phyloP scores from a whole-genome alignment of 2,797 vertebrate species.

The Myotis daubentonii region DNA sequence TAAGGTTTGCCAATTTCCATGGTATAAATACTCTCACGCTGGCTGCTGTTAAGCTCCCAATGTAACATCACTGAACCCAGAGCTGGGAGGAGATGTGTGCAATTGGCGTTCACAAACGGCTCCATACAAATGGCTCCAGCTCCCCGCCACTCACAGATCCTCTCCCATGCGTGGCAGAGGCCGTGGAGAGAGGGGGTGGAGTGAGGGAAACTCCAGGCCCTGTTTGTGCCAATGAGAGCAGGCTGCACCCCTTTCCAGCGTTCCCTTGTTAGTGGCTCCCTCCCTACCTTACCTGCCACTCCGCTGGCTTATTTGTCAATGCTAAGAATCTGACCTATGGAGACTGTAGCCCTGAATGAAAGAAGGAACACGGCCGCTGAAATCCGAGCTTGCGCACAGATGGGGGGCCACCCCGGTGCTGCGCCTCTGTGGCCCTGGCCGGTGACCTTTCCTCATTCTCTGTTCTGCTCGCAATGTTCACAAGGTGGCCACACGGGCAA shows the following conservation, averaged over 20 bases:
- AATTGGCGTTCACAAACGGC: not conserved
- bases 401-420: not conserved
- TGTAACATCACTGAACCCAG: not conserved
- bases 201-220: not conserved
- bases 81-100: not conserved
- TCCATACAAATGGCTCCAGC: not conserved
- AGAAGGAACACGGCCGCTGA: not conserved
- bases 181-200: not conserved
- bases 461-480: constrained; percentile 13
- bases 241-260: not conserved
- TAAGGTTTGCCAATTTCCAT: not conserved
- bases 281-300: not conserved
- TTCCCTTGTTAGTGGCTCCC: not conserved
- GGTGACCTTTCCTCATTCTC: not conserved
- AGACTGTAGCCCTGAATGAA: not conserved
- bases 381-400: constrained; percentile 42
- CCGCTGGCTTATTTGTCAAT: not conserved
- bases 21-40: not conserved
- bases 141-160: not conserved
- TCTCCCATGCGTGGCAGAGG: not conserved
- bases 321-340: not conserved
- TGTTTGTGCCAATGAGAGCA: not conserved
- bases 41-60: not conserved
- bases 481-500: not conserved
- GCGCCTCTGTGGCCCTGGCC: not conserved